Conservation (phyloP, 1,140 invertebrate species). For the Elysia chlorotica region DNA sequence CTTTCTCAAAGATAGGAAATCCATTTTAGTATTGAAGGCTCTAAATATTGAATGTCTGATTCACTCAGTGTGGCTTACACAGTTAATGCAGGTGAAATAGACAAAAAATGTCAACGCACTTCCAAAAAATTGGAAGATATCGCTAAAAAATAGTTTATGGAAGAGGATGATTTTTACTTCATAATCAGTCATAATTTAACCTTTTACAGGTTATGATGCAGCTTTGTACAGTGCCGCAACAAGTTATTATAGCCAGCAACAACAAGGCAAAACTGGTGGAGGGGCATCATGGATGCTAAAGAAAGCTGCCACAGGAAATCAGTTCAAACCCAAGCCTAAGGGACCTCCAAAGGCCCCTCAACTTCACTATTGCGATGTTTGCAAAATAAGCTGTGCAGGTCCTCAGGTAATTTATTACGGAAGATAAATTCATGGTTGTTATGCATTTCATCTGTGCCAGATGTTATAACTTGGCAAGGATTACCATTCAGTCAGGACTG, state of each 20-base stretch:
- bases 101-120: too few relatives aligned
- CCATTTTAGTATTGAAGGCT: too few relatives aligned
- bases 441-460: too few relatives aligned
- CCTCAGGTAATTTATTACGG: conserved; percentile 81
- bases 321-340: conserved; percentile 64
- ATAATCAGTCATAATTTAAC: not conserved
- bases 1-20: too few relatives aligned
- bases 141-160: not conserved
- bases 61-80: too few relatives aligned
- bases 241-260: conserved; percentile 87
- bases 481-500: too few relatives aligned
- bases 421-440: too few relatives aligned
- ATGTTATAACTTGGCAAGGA: too few relatives aligned
- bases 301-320: conserved; percentile 65
- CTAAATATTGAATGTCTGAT: too few relatives aligned
- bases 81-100: too few relatives aligned
- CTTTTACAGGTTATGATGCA: conserved; percentile 78
- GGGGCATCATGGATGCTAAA: conserved; percentile 72
- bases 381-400: conserved; percentile 96
- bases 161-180: not conserved
- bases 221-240: conserved; percentile 91
- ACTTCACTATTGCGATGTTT: conserved; percentile 69
- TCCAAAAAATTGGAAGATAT: not conserved
- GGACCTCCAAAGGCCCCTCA: conserved; percentile 56
- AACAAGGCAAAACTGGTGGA: conserved; percentile 46